Conservation (phyloP, 1,140 invertebrate species). For the Phenacoccus solenopsis region DNA sequence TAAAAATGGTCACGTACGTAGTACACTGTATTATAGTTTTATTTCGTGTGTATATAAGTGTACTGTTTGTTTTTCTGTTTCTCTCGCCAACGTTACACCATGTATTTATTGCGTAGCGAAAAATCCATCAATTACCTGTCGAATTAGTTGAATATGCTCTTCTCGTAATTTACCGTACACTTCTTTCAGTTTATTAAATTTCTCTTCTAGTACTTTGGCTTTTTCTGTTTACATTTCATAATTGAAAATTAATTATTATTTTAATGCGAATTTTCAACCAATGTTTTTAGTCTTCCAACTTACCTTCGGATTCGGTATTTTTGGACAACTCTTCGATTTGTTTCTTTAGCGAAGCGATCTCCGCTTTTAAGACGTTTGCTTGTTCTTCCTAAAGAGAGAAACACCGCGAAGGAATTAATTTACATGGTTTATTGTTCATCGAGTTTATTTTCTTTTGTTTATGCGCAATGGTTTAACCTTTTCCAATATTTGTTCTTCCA, state of each 20-base stretch:
- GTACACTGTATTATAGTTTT: too few species aligned
- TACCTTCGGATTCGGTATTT: slow-evolving; percentile 49
- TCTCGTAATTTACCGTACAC: slow-evolving; percentile 88
- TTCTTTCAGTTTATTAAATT: slow-evolving; percentile 91
- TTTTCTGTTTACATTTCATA: too few species aligned
- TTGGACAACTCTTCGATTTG: slow-evolving; percentile 39
- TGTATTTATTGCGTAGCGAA: too few species aligned
- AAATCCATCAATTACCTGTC: slow-evolving; percentile 69
- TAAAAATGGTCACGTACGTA: too few species aligned
- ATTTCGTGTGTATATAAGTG: too few species aligned
- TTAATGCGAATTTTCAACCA: background rate
- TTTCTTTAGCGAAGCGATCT: slow-evolving; percentile 44
- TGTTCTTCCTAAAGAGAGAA: slow-evolving; percentile 37
- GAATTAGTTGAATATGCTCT: slow-evolving; percentile 82
- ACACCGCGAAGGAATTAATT: too few species aligned
- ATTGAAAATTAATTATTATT: too few species aligned
- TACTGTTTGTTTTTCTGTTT: too few species aligned
- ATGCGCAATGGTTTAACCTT: too few species aligned
- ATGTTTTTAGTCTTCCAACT: slow-evolving; percentile 23
- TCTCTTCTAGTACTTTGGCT: slow-evolving; percentile 71
- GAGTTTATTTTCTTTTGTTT: too few species aligned
- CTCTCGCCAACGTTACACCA: too few species aligned
- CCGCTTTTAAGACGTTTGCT: slow-evolving; percentile 45
- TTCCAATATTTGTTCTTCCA: slow-evolving; percentile 41
- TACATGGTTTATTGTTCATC: too few species aligned